These are phyloP conservation scores for Luperina nickerlii DNA, from an alignment of 2,888 invertebrate genomes.

Conservation along the genomic window DNA sequence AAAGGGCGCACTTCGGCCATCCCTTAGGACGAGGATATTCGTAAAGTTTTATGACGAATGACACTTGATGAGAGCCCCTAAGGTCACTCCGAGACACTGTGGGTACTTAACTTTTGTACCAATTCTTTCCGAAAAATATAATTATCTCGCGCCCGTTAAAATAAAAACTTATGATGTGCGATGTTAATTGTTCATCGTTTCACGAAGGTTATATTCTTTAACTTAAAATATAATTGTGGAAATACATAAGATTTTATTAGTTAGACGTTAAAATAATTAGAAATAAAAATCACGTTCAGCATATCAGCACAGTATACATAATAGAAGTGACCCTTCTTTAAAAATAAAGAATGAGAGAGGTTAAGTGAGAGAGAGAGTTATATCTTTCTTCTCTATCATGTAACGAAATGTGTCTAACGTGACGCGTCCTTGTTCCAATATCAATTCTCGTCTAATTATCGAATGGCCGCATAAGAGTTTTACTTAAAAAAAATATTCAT, in stretches of 20 bases:
- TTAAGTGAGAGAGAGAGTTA: no score
- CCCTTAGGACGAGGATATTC: constrained; percentile 7
- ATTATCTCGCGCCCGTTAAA: background rate
- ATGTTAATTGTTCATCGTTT: constrained; percentile 3
- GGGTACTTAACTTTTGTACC: background rate
- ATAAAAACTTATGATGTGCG: background rate
- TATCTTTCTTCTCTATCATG: no score
- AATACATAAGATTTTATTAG: background rate
- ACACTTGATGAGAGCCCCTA: constrained; percentile 36
- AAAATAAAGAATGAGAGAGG: no score
- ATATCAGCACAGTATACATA: background rate
- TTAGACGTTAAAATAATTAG: background rate
- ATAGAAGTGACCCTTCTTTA: background rate
- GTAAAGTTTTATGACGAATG: constrained; percentile 55
- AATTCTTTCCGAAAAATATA: constrained; percentile 18
- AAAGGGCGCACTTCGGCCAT: constrained; percentile 13
- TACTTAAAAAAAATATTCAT: background rate
- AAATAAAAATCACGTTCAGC: background rate
- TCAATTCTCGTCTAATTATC: background rate
- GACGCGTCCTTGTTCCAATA: background rate
- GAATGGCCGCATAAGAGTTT: background rate
- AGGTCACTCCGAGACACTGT: background rate
- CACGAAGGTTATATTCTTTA: background rate
- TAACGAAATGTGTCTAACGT: background rate
- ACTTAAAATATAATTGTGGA: background rate